Conservation (phyloP, 2,888 invertebrate species). For the Campoplex nolae region DNA sequence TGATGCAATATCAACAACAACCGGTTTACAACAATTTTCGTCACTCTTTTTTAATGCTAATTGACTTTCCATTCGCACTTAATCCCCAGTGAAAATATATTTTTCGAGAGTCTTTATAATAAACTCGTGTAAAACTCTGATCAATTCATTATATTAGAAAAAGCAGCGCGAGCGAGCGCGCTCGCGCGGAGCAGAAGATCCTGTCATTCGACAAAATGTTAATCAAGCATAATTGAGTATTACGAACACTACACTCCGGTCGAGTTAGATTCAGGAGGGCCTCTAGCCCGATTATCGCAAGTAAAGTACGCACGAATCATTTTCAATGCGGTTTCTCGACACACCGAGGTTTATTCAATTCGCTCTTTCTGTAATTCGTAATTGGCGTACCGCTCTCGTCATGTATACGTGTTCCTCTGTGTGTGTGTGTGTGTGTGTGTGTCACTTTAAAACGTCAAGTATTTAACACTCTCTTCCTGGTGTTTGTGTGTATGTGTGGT, state of each 20-base stretch:
- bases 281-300: constrained; percentile 56
- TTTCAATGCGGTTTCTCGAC: constrained; percentile 66
- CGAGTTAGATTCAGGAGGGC: constrained; percentile 43
- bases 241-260: constrained; percentile 34
- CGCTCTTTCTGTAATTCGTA: constrained; percentile 68
- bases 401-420: not conserved
- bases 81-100: not conserved
- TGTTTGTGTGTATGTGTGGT: not conserved
- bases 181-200: not conserved
- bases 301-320: constrained; percentile 62
- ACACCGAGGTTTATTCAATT: constrained; percentile 67
- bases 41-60: not conserved
- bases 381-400: constrained; percentile 51
- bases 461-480: constrained; percentile 64
- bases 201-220: constrained; percentile 45
- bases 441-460: constrained; percentile 63
- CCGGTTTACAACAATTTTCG: not conserved
- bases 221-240: constrained; percentile 55
- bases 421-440: not conserved
- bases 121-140: not conserved
- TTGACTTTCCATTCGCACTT: not conserved
- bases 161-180: constrained; percentile 2
- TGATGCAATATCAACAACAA: not conserved
- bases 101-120: not conserved
- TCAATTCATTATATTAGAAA: not conserved